Conservation (phyloP, 2,888 invertebrate species). For the Metallyticus violacea region DNA sequence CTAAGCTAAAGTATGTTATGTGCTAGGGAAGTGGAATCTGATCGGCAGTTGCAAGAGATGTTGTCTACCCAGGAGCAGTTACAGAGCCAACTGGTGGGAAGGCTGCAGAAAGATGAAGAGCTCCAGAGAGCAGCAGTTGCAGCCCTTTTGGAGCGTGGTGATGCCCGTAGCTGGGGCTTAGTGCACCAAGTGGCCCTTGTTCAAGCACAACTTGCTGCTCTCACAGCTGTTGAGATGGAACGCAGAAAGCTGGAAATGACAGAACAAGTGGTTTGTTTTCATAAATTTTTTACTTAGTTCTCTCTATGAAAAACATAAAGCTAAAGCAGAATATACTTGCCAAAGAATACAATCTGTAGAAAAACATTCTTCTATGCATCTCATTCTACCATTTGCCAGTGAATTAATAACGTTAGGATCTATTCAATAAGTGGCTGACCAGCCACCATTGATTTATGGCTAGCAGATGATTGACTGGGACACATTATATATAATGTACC, state of each 20-base stretch:
- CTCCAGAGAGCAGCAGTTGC: constrained; percentile 71
- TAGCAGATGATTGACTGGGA: too few relatives aligned
- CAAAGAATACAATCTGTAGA: too few relatives aligned
- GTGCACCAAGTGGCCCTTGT: constrained; percentile 70
- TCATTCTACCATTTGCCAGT: too few relatives aligned
- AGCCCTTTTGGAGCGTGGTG: constrained; percentile 67
- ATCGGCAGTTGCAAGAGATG: constrained; percentile 57
- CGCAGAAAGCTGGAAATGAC: constrained; percentile 63
- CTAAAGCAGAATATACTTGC: too few relatives aligned
- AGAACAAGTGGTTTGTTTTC: constrained; percentile 63
- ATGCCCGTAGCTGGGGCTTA: constrained; percentile 72
- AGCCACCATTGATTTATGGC: too few relatives aligned
- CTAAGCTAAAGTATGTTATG: constrained; percentile 3
- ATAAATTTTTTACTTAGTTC: too few relatives aligned
- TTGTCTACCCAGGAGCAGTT: constrained; percentile 61
- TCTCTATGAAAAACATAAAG: too few relatives aligned
- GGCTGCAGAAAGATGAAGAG: constrained; percentile 65
- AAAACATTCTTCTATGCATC: too few relatives aligned
- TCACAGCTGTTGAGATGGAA: constrained; percentile 71
- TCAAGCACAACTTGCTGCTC: constrained; percentile 65
- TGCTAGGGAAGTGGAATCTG: constrained; percentile 59
- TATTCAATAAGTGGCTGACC: too few relatives aligned
- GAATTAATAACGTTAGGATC: too few relatives aligned
- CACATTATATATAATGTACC: too few relatives aligned
- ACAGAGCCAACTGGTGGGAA: constrained; percentile 57